Conservation (phyloP, 1,140 invertebrate species). For the Zophobas morio region DNA sequence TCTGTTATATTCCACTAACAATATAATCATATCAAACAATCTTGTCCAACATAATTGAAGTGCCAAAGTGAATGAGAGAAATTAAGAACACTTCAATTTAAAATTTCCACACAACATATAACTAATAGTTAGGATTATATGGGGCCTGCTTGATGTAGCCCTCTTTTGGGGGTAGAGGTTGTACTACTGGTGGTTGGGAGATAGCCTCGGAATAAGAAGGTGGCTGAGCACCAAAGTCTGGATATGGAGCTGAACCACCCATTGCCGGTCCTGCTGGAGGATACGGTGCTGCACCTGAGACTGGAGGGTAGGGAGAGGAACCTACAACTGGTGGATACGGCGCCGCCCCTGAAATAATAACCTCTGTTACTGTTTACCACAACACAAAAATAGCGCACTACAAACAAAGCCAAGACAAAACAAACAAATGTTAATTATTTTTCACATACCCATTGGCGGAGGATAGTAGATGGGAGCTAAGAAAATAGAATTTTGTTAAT, state of each 20-base stretch:
- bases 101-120: background rate
- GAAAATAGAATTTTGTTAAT: slow-evolving; percentile 5
- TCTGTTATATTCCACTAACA: too few relatives aligned
- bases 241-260: background rate
- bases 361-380: background rate
- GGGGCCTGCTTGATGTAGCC: slow-evolving; percentile 29
- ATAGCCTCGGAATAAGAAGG: slow-evolving; percentile 38
- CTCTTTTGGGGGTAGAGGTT: background rate
- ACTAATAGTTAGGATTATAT: slow-evolving; percentile 41
- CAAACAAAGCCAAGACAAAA: background rate
- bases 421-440: background rate
- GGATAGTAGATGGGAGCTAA: slow-evolving; percentile 28
- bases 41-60: background rate
- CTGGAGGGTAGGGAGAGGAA: slow-evolving; percentile 26
- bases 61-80: background rate
- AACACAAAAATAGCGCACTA: slow-evolving; percentile 3
- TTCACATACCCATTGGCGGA: slow-evolving; percentile 35
- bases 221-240: slow-evolving; percentile 8
- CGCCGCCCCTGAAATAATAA: slow-evolving; percentile 18
- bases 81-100: background rate
- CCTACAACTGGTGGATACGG: slow-evolving; percentile 6
- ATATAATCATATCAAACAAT: background rate
- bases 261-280: slow-evolving; percentile 10
- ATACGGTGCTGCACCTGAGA: slow-evolving; percentile 6
- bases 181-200: slow-evolving; percentile 3